phyloP scores from a whole-genome alignment of 1,140 invertebrate species.

The Cotesia glomerata region DNA sequence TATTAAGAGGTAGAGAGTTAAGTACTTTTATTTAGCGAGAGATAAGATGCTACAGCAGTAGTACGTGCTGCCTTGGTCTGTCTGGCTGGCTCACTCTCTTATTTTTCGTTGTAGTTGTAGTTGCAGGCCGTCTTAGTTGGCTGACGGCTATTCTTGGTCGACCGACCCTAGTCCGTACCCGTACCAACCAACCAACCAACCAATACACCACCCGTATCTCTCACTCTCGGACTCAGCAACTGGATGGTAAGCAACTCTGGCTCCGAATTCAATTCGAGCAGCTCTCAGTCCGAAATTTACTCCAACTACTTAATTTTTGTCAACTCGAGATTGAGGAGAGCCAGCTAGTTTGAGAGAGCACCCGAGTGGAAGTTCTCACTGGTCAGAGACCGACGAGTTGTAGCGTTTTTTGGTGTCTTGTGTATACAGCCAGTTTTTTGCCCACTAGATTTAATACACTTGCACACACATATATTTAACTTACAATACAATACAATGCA shows the following conservation, averaged over 20 bases:
- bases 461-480: background rate
- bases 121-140: slow-evolving; percentile 1
- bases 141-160: slow-evolving; percentile 52
- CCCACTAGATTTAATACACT: background rate
- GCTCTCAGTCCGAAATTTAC: too few species aligned
- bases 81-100: background rate
- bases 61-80: background rate
- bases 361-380: background rate
- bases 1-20: too few species aligned
- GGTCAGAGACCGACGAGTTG: background rate
- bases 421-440: background rate
- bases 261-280: too few species aligned
- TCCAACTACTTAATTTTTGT: too few species aligned
- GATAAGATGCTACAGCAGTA: too few species aligned
- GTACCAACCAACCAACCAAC: background rate
- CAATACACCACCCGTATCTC: background rate
- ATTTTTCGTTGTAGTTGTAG: background rate
- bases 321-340: too few species aligned
- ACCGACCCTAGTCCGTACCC: slow-evolving; percentile 1
- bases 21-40: too few species aligned
- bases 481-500: too few species aligned
- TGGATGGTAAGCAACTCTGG: too few species aligned
- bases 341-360: background rate
- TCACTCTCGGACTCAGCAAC: background rate
- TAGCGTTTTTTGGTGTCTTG: too few species aligned